Base-by-base conservation (phyloP, 2,888 invertebrate genomes). In the Drosophila tanythrix region DNA sequence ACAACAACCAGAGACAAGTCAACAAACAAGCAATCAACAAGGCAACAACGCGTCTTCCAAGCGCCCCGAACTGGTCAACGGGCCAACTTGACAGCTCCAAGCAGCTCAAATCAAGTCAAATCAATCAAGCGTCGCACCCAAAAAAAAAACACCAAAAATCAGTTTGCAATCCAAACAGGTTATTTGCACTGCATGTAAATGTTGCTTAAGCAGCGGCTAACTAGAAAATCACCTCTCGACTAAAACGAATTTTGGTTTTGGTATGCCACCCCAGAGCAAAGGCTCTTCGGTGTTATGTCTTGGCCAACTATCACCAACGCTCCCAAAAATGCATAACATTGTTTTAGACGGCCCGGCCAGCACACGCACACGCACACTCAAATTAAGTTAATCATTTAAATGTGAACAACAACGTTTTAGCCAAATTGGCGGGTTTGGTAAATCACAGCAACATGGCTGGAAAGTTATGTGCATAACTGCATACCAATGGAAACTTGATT, bases 121-220 rank as follows among this genome's bases (percentile, higher is more conserved):
- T 86, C 79, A 86, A 86, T 83, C 83, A 83, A 83, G 69, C 51
- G 83, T 79, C 82, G 83, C 87, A 83, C 83, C 83, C 82, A 78
- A 81, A 72, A 66, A 40, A 40, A 31, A 43, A 62, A 56, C 61
- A 43, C 38, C 52, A 56, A 61, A 50, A 64, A 48, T 75, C 71
- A 52, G 69, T 79, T 66, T 79, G 76, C 73, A 79, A 63, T 66
- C n/a, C 48, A 50, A 83, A 80, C 84, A 80, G 82, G 80, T 83
- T 87, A 61, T 38, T 31, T 55, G 65, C 61, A 50, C 70, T 69
- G 72, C 73, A 79, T 76, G 55, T 66, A 62, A 73, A 70, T 65
- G 38, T 31, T 48, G 18, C 36, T 60, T 11, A 35, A 46, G 46
- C 33, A 38, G 29, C 18, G 29, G 40, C 27, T 50, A 35, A 62